phyloP scores from a whole-genome alignment of 2,888 invertebrate genomes.

The Dryobota labecula region DNA sequence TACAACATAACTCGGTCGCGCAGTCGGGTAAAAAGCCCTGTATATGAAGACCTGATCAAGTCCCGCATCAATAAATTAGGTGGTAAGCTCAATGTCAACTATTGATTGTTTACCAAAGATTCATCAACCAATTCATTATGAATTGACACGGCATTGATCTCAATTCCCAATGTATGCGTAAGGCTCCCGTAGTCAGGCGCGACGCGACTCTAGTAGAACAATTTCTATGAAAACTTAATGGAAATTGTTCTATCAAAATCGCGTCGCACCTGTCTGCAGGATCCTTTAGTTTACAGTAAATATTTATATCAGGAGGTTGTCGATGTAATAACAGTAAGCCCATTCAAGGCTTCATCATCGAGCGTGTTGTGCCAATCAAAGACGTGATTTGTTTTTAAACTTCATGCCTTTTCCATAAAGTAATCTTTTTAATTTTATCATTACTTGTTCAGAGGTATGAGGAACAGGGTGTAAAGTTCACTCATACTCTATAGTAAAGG shows the following conservation, averaged over 20 bases:
- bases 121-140: constrained; percentile 15
- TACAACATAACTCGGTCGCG: background rate
- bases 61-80: background rate
- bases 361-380: background rate
- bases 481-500: too few relatives aligned
- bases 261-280: too few relatives aligned
- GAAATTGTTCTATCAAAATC: too few relatives aligned
- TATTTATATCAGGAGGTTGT: constrained; percentile 16
- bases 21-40: background rate
- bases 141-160: constrained; percentile 3
- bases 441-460: too few relatives aligned
- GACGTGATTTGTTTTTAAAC: background rate
- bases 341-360: constrained; percentile 1
- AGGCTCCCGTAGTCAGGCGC: too few relatives aligned
- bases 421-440: background rate
- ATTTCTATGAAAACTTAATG: too few relatives aligned
- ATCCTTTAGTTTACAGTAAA: constrained; percentile 29
- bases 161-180: background rate
- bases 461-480: too few relatives aligned
- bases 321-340: constrained; percentile 9
- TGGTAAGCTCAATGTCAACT: background rate
- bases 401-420: background rate
- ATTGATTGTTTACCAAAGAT: background rate
- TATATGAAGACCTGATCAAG: background rate
- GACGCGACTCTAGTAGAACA: too few relatives aligned